A percentile compares a stretch with the other conserved stretches of the same genome.
These are phyloP conservation scores for Arge pagana DNA, from an alignment of 2,888 invertebrate species.

Conservation along the genomic window DNA sequence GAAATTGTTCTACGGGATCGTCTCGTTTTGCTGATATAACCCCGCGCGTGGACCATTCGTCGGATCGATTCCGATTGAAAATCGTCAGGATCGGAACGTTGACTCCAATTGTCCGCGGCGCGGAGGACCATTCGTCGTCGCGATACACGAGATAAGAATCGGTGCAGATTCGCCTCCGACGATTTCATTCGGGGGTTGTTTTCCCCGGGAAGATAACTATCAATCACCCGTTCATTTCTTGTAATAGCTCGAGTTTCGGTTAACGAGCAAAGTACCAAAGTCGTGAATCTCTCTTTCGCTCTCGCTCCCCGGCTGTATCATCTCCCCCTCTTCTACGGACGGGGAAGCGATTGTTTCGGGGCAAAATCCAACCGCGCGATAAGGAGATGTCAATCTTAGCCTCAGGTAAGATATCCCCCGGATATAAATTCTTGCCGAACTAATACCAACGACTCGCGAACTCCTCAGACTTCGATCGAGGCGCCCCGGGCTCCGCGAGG, in stretches of 20 bases:
- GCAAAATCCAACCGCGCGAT: slow-evolving; percentile 40
- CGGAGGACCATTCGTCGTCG: too few species aligned
- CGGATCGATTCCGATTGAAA: too few species aligned
- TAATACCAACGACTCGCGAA: slow-evolving; percentile 26
- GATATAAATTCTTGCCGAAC: slow-evolving; percentile 29
- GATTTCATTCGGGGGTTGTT: too few species aligned
- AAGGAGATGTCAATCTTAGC: slow-evolving; percentile 40
- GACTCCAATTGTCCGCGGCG: too few species aligned
- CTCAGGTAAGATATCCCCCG: slow-evolving; percentile 32
- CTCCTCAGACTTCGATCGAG: slow-evolving; percentile 5
- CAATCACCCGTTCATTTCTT: slow-evolving; percentile 28
- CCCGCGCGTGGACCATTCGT: too few species aligned
- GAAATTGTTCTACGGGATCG: too few species aligned
- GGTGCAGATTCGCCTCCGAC: too few species aligned
- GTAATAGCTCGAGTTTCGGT: slow-evolving; percentile 36
- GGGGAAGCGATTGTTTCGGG: slow-evolving; percentile 43
- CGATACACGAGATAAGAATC: too few species aligned
- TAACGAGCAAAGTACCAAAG: slow-evolving; percentile 41
- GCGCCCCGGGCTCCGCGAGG: slow-evolving; percentile 17
- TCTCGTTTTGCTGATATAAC: too few species aligned
- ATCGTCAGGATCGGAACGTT: too few species aligned
- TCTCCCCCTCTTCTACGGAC: slow-evolving; percentile 35
- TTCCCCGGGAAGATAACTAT: too few species aligned
- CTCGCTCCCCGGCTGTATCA: too few species aligned
- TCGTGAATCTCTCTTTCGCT: slow-evolving; percentile 22